Percentiles rank a stretch among this genome's conserved stretches.
Conservation (phyloP, 1,140 invertebrate genomes). For the Paramacrobiotus metropolitanus region DNA sequence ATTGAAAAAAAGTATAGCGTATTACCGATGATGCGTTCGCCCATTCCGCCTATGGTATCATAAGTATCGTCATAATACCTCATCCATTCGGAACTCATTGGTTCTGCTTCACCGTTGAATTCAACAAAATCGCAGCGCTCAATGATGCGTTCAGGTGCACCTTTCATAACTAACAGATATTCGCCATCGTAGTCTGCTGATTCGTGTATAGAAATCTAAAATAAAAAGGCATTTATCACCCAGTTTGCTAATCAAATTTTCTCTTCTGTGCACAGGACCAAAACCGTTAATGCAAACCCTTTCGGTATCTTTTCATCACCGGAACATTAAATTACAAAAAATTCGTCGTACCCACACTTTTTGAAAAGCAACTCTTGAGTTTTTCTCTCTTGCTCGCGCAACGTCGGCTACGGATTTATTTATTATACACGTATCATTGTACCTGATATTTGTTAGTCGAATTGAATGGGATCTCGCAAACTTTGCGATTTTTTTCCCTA, state of each 20-base stretch:
- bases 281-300: no score
- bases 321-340: no score
- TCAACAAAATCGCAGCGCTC: conserved; percentile 10
- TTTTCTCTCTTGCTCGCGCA: no score
- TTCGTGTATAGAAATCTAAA: not conserved
- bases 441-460: conserved; percentile 6
- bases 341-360: no score
- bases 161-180: conserved; percentile 8
- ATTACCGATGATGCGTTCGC: conserved; percentile 20
- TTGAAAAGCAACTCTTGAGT: no score
- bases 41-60: conserved; percentile 5
- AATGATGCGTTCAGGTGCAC: conserved; percentile 10
- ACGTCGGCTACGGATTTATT: not conserved
- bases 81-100: conserved; percentile 4
- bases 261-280: no score
- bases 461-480: not conserved
- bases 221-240: no score
- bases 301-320: no score
- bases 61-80: conserved; percentile 8
- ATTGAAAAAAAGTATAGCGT: not conserved
- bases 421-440: not conserved
- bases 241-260: no score
- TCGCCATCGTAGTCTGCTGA: not conserved
- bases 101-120: conserved; percentile 7
- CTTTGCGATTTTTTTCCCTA: not conserved